Evolutionary conservation across 2,888 invertebrate species (phyloP).

Genomic region (Petrophora chlorosata): DNA sequence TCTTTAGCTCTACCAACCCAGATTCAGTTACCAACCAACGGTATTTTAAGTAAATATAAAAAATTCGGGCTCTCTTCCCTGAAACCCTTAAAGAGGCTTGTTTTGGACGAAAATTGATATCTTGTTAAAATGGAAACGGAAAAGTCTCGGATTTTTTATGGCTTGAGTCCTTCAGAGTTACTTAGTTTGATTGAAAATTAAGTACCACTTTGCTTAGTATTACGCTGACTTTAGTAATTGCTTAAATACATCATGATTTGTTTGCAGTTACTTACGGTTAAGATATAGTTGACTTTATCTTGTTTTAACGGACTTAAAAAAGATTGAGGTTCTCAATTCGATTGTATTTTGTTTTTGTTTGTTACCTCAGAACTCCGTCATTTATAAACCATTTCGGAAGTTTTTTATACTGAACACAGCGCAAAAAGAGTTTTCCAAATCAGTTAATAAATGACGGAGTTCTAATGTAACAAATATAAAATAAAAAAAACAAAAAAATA

Average conservation of each 20-base stretch:
- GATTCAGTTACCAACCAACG: slow-evolving; percentile 16
- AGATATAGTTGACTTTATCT: no score
- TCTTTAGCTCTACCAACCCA: no score
- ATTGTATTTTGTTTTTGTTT: no score
- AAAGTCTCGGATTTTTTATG: slow-evolving; percentile 31
- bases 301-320: no score
- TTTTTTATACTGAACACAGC: no score
- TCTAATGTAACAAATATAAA: no score
- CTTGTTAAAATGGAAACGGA: slow-evolving; percentile 29
- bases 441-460: no score
- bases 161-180: slow-evolving; percentile 18
- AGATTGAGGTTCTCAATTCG: no score
- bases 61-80: slow-evolving; percentile 1
- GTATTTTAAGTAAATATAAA: slow-evolving; percentile 18
- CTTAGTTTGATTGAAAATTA: slow-evolving; percentile 26
- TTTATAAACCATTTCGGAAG: no score
- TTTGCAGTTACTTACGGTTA: not conserved
- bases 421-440: no score
- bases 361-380: no score
- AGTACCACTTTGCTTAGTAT: slow-evolving; percentile 22
- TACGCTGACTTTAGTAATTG: slow-evolving; percentile 7
- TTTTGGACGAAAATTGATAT: slow-evolving; percentile 28
- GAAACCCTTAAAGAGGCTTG: slow-evolving; percentile 21
- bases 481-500: no score
- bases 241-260: slow-evolving; percentile 1